Conservation (phyloP, 2,888 invertebrate species). For the Napeogenes sylphis region DNA sequence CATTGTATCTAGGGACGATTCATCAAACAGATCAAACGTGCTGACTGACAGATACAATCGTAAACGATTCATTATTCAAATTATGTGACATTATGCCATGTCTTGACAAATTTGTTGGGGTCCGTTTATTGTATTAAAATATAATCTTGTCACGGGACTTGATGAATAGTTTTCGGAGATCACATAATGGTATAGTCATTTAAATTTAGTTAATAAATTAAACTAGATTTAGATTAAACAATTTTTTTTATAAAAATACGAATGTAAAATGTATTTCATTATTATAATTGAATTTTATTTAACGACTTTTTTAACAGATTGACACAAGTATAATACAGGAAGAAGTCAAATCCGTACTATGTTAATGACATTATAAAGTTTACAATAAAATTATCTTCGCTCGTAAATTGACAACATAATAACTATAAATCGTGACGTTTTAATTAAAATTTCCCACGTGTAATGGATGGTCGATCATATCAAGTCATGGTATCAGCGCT, state of each 20-base stretch:
- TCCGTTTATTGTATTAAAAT: neutral
- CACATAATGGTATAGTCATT: neutral
- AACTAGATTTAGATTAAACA: too few relatives aligned
- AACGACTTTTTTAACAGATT: too few relatives aligned
- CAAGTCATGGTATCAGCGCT: slow-evolving; percentile 48
- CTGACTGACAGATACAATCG: slow-evolving; percentile 5
- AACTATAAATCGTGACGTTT: slow-evolving; percentile 9
- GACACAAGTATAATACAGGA: neutral
- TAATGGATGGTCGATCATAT: slow-evolving; percentile 44
- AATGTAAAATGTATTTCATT: too few relatives aligned
- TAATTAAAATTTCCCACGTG: slow-evolving; percentile 18
- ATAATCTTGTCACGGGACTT: neutral
- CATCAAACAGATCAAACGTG: slow-evolving; percentile 5
- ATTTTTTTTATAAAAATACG: too few relatives aligned
- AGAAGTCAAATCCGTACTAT: slow-evolving; percentile 3
- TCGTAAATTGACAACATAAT: slow-evolving; percentile 1
- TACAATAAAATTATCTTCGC: slow-evolving; percentile 3
- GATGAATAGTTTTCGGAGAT: neutral
- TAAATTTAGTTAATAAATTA: too few relatives aligned
- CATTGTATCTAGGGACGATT: slow-evolving; percentile 3
- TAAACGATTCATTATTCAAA: slow-evolving; percentile 7
- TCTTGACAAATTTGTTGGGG: slow-evolving; percentile 5
- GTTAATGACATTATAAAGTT: neutral
- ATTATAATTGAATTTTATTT: too few relatives aligned
- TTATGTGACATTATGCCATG: slow-evolving; percentile 3